Base-by-base conservation (phyloP, 2,113 vertebrate genomes). In the Brachirus orientalis region DNA sequence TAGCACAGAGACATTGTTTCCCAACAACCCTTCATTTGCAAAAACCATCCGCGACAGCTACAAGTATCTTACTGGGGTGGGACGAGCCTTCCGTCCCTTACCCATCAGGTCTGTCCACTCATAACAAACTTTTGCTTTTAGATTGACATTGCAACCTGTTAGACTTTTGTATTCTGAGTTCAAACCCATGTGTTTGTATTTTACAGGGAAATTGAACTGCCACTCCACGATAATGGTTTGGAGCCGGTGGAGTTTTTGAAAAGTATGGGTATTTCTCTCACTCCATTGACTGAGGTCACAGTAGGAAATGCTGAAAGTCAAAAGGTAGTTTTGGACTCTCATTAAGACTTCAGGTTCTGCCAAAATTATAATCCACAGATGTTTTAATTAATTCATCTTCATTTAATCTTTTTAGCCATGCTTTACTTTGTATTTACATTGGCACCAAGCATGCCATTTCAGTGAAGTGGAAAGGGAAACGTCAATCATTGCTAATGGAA, bases 221-320 rank as follows among this genome's bases (percentile, higher is more conserved):
- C 93, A 0, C 79, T 93, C 47, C 90, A 93, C 13, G 92, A 94
- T 61, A 92, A 73, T 13, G 85, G 90, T 43, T 75, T 93, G 80
- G 93, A 94, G 72, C 92, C 93, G 0, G 74, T 94, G 28, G 93
- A 95, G 87, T 93, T 95, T 77, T 73, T 95, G 64, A 95, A 90
- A 61, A 93, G 90, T 84, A 94, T 95, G 92, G 94, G 94, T 47
- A 93, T 95, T 77, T 91, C 92, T 38, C 88, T 94, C n/a, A 91
- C 89, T 6, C 90, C 90, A 2, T 74, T 94, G 18, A 85, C 82
- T 2, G 90, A 94, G 1, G 69, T 83, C 11, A 57, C 60, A 18
- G 55, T 51, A 19, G 72, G 80, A 53, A 56, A 59, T 2, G 1
- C 4, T 8, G 50, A 50, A 40, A 56, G 45, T 56, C 72, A 40